phyloP scores from a whole-genome alignment of 2,797 vertebrate genomes.

The Sebastes hubbsi region DNA sequence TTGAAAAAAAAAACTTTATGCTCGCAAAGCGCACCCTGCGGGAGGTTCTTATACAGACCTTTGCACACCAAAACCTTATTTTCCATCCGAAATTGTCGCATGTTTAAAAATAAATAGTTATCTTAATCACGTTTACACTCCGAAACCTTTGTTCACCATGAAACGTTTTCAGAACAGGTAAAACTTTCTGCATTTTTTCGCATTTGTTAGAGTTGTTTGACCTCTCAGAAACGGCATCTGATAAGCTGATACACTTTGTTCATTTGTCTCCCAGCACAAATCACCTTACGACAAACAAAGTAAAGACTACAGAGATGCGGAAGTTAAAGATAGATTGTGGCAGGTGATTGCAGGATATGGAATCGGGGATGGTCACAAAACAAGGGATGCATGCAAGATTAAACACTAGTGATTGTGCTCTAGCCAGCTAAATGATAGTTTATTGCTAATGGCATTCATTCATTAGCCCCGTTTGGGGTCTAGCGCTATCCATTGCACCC shows the following conservation, averaged over 20 bases:
- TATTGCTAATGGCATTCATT: too few species aligned
- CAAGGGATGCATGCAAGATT: neutral
- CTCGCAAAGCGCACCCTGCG: fast-evolving
- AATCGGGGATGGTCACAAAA: neutral
- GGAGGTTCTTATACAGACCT: too few species aligned
- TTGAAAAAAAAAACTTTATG: too few species aligned
- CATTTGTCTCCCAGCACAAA: too few species aligned
- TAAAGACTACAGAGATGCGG: neutral
- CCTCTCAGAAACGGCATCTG: neutral
- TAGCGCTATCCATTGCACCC: too few species aligned
- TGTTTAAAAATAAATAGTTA: too few species aligned
- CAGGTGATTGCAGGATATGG: neutral
- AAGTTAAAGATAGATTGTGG: neutral
- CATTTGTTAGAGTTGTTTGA: too few species aligned
- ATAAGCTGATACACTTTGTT: neutral
- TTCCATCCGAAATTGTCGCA: too few species aligned
- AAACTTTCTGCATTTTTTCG: too few species aligned
- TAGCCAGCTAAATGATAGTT: neutral
- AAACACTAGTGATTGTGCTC: neutral
- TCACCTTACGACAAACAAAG: neutral
- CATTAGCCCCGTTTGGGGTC: too few species aligned
- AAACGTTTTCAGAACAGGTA: fast-evolving
- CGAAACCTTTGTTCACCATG: too few species aligned
- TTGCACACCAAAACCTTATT: fast-evolving
- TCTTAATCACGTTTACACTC: too few species aligned